Evolutionary conservation across 2,797 vertebrate genomes (phyloP).

Genomic region (Oreochromis grahami): DNA sequence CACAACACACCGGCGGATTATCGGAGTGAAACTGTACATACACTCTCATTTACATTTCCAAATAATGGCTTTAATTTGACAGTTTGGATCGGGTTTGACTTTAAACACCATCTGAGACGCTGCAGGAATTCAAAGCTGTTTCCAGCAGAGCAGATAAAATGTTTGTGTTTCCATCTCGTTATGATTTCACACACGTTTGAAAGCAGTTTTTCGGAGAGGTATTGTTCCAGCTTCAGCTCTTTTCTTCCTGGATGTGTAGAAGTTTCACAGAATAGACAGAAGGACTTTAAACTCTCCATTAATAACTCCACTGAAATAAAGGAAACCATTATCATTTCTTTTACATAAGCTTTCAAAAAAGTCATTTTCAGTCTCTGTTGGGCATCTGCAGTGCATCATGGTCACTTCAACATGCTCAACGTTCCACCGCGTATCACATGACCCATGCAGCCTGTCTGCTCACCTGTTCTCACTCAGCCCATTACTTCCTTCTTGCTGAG

Average conservation of each 20-base stretch:
- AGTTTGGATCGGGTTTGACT: background rate
- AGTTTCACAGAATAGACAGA: accelerated
- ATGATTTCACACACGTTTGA: accelerated
- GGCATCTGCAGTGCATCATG: background rate
- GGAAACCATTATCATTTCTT: background rate
- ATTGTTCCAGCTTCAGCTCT: background rate
- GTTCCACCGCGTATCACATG: background rate
- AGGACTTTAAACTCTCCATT: background rate
- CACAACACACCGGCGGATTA: background rate
- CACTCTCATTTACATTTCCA: background rate
- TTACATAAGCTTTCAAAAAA: background rate
- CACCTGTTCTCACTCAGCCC: background rate
- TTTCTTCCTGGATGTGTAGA: background rate
- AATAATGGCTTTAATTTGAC: background rate
- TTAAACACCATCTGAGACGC: background rate
- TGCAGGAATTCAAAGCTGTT: background rate
- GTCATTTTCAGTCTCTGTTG: background rate
- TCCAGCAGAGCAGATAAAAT: background rate
- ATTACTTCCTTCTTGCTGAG: background rate
- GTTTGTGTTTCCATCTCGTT: background rate
- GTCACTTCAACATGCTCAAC: background rate
- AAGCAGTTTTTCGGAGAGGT: accelerated
- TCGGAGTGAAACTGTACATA: background rate
- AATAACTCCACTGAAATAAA: background rate
- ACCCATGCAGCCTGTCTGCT: background rate